Conservation (phyloP, 2,113 vertebrate species). For the Mirounga angustirostris region DNA sequence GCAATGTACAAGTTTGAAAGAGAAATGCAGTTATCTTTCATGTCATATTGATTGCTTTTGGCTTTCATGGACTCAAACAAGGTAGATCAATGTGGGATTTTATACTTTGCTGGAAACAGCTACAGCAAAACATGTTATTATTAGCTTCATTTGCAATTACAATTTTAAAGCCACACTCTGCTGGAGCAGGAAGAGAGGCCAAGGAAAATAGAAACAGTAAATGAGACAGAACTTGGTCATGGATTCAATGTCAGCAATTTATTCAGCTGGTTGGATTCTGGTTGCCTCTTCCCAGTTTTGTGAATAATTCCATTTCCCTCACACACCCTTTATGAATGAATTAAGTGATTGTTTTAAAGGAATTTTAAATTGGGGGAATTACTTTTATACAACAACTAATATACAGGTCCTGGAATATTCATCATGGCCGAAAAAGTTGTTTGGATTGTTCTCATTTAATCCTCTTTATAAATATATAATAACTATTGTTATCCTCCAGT, state of each 20-base stretch:
- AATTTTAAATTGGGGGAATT: neutral
- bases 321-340: neutral
- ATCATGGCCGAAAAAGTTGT: neutral
- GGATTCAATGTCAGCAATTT: conserved; percentile 38
- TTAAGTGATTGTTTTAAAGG: neutral
- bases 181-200: conserved; percentile 8
- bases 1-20: conserved; percentile 59
- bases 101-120: conserved; percentile 73
- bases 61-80: conserved; percentile 63
- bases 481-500: neutral
- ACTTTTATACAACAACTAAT: neutral
- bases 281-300: neutral
- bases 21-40: conserved; percentile 55
- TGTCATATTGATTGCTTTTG: conserved; percentile 73
- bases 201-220: conserved; percentile 70
- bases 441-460: conserved; percentile 19
- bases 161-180: conserved; percentile 66
- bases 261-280: conserved; percentile 45
- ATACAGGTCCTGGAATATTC: neutral
- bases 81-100: conserved; percentile 66
- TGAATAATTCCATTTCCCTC: conserved; percentile 52
- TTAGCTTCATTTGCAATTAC: conserved; percentile 79
- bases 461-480: neutral
- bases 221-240: conserved; percentile 26
- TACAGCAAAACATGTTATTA: conserved; percentile 75